Conservation (phyloP, 2,113 vertebrate species). For the Cryptomyrus ogoouensis region DNA sequence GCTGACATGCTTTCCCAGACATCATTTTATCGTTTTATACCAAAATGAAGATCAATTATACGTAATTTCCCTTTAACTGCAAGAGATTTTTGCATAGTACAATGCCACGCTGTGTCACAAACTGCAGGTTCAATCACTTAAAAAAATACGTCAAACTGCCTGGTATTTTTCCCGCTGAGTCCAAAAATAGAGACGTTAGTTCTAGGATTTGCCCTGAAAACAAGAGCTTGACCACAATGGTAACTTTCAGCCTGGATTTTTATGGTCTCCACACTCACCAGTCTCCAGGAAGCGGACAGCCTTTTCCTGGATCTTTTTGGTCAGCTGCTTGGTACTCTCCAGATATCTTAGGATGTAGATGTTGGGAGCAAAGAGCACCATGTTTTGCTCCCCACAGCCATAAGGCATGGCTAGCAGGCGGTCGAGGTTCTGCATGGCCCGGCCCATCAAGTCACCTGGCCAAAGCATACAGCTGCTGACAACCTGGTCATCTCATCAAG, state of each 20-base stretch:
- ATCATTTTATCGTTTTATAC: not conserved
- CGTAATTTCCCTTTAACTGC: too few relatives aligned
- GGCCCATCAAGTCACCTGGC: constrained; percentile 72
- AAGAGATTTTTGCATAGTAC: too few relatives aligned
- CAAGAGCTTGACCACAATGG: not conserved
- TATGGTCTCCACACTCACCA: constrained; percentile 49
- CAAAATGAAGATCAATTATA: not conserved
- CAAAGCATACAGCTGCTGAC: not conserved
- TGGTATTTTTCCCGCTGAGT: not conserved
- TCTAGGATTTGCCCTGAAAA: not conserved
- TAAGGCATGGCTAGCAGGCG: constrained; percentile 63
- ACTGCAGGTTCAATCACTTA: not conserved
- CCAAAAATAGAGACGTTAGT: not conserved
- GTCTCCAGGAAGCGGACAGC: constrained; percentile 57
- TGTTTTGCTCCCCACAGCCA: constrained; percentile 80
- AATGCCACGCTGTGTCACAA: not conserved
- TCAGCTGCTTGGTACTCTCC: constrained; percentile 62
- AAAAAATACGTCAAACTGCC: not conserved
- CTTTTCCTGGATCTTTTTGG: constrained; percentile 49
- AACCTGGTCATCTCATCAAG: not conserved
- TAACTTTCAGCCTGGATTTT: too few relatives aligned
- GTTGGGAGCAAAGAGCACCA: constrained; percentile 74
- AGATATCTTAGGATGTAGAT: constrained; percentile 75
- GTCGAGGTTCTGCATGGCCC: constrained; percentile 64
- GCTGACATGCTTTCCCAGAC: not conserved